Conservation (phyloP, 2,888 invertebrate species). For the Lymantria dispar region DNA sequence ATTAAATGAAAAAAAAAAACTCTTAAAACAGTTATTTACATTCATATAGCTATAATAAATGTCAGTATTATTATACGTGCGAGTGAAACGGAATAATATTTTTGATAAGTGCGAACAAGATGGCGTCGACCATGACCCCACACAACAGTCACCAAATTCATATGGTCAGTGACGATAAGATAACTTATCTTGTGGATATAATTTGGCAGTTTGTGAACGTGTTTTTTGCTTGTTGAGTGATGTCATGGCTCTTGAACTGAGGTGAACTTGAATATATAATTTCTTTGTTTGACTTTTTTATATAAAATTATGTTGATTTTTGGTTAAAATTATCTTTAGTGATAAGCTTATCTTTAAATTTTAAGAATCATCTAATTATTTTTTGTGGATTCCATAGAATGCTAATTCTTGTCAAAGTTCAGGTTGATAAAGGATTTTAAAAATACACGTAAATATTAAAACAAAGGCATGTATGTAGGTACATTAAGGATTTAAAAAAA, state of each 20-base stretch:
- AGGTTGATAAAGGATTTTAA: no score
- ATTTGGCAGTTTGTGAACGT: constrained; percentile 24
- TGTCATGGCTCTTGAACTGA: constrained; percentile 9
- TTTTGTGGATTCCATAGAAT: no score
- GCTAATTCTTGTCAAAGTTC: no score
- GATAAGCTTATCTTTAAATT: neutral
- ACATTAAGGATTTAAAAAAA: no score
- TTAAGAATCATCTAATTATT: no score
- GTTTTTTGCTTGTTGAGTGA: constrained; percentile 9
- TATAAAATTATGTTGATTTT: neutral
- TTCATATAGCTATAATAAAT: neutral
- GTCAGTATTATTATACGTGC: constrained; percentile 10
- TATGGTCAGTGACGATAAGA: constrained; percentile 63
- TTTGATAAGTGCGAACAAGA: constrained; percentile 31
- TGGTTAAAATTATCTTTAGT: neutral
- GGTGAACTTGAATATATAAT: constrained; percentile 3
- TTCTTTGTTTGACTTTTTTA: neutral
- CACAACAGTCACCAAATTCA: constrained; percentile 51
- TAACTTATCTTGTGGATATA: constrained; percentile 44
- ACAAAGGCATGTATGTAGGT: no score
- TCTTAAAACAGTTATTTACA: neutral
- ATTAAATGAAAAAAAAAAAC: neutral
- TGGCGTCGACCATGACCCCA: constrained; percentile 62
- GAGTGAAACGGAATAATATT: constrained; percentile 20
- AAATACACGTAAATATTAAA: no score